A percentile compares a stretch with the other conserved stretches of the same genome.
phyloP scores from a whole-genome alignment of 2,113 vertebrate genomes.

The Oreamnos americanus region DNA sequence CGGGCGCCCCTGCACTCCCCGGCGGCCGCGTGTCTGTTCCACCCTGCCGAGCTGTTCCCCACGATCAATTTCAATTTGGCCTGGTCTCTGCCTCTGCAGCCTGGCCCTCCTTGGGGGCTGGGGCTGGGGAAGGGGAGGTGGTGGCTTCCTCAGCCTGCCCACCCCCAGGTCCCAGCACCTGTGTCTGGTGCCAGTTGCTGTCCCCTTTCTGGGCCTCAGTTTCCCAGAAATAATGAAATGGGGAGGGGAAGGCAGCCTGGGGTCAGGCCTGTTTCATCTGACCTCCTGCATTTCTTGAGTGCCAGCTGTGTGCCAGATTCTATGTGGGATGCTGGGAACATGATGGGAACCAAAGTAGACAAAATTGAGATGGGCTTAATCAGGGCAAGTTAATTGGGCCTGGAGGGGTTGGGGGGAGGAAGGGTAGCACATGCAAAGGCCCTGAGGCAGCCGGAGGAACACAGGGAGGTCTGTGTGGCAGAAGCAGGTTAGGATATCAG shows the following conservation, averaged over 20 bases:
- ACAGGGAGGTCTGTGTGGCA: neutral
- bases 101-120: neutral
- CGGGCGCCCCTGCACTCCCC: neutral
- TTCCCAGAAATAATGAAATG: neutral
- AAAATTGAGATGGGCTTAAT: neutral
- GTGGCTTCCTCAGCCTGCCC: neutral
- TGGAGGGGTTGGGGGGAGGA: neutral
- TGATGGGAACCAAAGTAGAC: neutral
- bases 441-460: neutral
- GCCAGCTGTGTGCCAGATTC: accelerated
- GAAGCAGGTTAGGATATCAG: no score
- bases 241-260: accelerated
- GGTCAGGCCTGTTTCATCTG: neutral
- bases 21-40: conserved; percentile 54
- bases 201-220: neutral
- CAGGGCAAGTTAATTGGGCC: neutral
- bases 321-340: accelerated
- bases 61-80: conserved; percentile 65
- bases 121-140: neutral
- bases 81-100: conserved; percentile 30
- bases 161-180: accelerated
- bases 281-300: neutral
- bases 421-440: accelerated
- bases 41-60: conserved; percentile 66
- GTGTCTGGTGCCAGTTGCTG: accelerated